Percentiles rank a stretch among this genome's conserved stretches.
Evolutionary conservation across 2,888 invertebrate species (phyloP).

Genomic region (Kryphioiulus occultus): DNA sequence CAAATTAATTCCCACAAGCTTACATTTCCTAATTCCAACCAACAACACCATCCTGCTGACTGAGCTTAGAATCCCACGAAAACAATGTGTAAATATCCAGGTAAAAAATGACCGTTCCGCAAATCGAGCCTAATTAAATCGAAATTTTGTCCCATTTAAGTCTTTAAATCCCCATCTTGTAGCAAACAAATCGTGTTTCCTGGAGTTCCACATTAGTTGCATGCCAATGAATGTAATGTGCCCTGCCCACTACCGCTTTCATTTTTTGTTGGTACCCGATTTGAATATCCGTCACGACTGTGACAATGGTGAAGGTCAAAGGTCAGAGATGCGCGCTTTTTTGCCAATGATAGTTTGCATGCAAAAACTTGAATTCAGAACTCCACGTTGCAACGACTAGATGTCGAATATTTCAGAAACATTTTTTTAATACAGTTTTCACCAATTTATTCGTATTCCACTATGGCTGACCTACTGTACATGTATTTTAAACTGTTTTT

Average conservation of each 20-base stretch:
- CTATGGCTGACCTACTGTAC: no score
- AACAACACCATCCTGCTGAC: background rate
- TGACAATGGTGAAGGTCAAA: background rate
- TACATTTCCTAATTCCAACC: background rate
- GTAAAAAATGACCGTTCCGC: background rate
- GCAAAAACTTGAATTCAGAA: background rate
- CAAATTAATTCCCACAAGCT: background rate
- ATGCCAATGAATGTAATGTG: background rate
- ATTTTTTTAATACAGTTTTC: no score
- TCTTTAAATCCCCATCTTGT: background rate
- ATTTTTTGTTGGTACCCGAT: background rate
- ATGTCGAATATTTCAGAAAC: no score
- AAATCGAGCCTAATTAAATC: background rate
- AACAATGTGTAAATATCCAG: background rate
- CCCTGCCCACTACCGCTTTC: background rate
- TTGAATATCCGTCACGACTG: background rate
- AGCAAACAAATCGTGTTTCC: background rate
- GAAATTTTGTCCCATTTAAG: slow-evolving; percentile 19
- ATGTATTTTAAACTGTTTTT: no score
- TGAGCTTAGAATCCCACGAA: background rate
- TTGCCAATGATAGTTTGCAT: background rate
- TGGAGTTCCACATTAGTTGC: slow-evolving; percentile 27
- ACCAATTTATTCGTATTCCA: no score
- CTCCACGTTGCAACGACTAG: no score
- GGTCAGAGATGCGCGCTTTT: background rate